phyloP scores from a whole-genome alignment of 1,140 invertebrate genomes.

The Nasonia longicornis region DNA sequence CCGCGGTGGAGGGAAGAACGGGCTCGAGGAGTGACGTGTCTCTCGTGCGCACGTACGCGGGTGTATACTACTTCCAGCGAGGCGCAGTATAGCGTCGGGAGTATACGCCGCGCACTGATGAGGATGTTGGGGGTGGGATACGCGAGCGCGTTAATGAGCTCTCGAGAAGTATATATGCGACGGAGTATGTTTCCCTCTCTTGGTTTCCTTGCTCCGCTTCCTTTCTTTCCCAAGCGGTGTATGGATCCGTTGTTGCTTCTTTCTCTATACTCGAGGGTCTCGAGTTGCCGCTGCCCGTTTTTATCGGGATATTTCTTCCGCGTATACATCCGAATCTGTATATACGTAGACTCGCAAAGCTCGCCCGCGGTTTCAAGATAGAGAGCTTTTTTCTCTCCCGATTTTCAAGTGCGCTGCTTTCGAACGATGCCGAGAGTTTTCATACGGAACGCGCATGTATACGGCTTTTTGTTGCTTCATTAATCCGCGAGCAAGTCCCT shows the following conservation, averaged over 20 bases:
- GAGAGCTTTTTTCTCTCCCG: not conserved
- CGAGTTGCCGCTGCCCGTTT: not conserved
- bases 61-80: not conserved
- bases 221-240: not conserved
- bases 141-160: conserved; percentile 35
- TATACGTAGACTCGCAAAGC: no score
- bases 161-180: not conserved
- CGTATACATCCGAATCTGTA: not conserved
- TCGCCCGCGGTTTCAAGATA: no score
- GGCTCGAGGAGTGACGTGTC: not conserved
- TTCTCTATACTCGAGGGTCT: not conserved
- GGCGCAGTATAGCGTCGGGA: no score
- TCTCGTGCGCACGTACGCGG: not conserved
- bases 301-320: not conserved
- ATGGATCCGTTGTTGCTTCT: not conserved
- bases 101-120: not conserved
- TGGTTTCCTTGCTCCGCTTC: not conserved
- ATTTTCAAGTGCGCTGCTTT: no score
- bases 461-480: not conserved
- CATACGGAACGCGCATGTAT: no score
- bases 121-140: not conserved
- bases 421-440: not conserved
- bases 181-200: not conserved
- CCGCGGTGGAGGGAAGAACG: not conserved
- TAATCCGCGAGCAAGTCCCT: not conserved